Conservation (phyloP, 37 sponge, comb jelly and placozoan species). For the Beroe ovata region DNA sequence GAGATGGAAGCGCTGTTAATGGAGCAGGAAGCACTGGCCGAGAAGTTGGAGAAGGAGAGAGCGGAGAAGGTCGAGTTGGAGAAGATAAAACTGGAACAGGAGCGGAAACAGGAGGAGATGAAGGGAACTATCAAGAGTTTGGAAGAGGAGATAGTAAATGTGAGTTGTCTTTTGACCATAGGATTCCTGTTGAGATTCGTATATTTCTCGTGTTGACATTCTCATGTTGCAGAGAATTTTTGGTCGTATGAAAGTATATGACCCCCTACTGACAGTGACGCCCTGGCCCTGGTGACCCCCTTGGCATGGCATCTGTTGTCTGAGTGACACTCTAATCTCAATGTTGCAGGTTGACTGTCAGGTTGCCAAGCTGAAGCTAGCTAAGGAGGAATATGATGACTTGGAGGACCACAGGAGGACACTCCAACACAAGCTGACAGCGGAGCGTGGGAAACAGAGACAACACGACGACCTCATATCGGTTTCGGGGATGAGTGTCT, state of each 20-base stretch:
- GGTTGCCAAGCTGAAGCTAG: conserved; percentile 32
- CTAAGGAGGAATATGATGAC: conserved; percentile 24
- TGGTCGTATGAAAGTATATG: too few species aligned
- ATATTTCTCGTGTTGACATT: too few species aligned
- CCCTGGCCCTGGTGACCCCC: too few species aligned
- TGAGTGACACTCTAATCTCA: too few species aligned
- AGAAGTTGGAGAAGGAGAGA: conserved; percentile 33
- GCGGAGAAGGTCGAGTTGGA: conserved; percentile 30
- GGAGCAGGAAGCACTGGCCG: conserved; percentile 42
- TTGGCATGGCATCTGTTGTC: too few species aligned
- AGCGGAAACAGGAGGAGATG: conserved; percentile 51
- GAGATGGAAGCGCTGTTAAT: conserved; percentile 57
- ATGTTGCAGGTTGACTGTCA: conserved; percentile 55
- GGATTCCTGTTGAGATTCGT: too few species aligned
- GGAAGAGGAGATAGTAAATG: conserved; percentile 47
- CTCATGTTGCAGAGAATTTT: too few species aligned
- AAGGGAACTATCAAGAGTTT: conserved; percentile 8
- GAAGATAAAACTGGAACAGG: conserved; percentile 30
- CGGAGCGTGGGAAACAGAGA: conserved; percentile 29
- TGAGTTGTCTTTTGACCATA: neutral
- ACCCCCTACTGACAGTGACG: too few species aligned
- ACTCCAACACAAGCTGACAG: conserved; percentile 7
- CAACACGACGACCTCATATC: conserved; percentile 46
- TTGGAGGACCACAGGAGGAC: conserved; percentile 37
- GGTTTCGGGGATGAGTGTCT: conserved; percentile 45